Evolutionary conservation across 2,113 vertebrate species (phyloP).

Genomic region (Kobus ellipsiprymnus): DNA sequence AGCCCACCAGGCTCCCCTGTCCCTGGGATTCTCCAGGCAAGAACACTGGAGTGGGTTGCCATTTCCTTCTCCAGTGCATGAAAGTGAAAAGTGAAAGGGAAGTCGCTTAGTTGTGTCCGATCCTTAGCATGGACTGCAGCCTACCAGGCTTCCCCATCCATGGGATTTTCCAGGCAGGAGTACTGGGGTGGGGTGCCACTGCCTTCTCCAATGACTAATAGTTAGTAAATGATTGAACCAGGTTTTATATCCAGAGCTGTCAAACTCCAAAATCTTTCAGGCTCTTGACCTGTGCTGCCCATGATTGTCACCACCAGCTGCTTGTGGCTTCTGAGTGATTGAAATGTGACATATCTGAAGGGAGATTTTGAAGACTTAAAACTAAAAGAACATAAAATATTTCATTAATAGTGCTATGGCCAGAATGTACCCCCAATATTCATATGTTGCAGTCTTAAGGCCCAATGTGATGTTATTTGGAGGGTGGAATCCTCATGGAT

Average conservation of each 20-base stretch:
- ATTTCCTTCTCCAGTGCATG: too few relatives aligned
- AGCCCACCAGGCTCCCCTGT: too few relatives aligned
- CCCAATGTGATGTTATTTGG: too few relatives aligned
- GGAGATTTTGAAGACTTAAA: not conserved
- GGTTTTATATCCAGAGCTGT: not conserved
- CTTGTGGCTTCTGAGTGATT: not conserved
- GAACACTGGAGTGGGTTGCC: too few relatives aligned
- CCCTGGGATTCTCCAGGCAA: too few relatives aligned
- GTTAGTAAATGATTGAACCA: not conserved
- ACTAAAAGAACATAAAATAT: not conserved
- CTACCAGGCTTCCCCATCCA: too few relatives aligned
- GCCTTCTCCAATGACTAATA: not conserved
- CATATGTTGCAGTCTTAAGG: not conserved
- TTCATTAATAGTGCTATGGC: not conserved
- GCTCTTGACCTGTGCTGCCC: accelerated
- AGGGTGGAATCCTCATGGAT: not conserved
- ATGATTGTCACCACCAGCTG: accelerated
- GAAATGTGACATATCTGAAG: not conserved
- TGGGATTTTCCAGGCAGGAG: too few relatives aligned
- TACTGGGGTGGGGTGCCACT: too few relatives aligned
- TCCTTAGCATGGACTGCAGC: too few relatives aligned
- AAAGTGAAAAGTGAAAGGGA: too few relatives aligned
- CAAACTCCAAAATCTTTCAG: not conserved
- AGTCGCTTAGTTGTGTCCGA: too few relatives aligned
- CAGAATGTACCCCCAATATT: not conserved